Evolutionary conservation across 2,888 invertebrate species (phyloP), one percentile per base, ranked within the genome.

Genomic region (Hanleya hanleyi): DNA sequence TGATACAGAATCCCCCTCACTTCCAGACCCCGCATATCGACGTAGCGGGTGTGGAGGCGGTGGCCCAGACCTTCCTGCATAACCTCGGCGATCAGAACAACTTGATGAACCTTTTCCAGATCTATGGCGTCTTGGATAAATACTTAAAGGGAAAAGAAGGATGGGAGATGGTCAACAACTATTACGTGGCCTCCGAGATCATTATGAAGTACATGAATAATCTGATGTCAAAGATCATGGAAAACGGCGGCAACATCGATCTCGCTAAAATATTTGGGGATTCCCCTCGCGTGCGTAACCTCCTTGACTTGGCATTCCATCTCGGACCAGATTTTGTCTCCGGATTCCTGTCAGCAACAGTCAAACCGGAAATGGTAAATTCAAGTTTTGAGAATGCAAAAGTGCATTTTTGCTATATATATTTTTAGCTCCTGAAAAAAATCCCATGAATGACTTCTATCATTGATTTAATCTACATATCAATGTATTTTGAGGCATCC

Each of bases 341-440:
- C 22, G 79, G 73, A 0, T 26, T 80, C 3, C 65, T 74, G 36
- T 69, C 74, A 29, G 61, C 78, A 36, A 49, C 66, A 38, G 38
- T 83, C 38, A 77, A 70, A 36, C 57, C 74, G 1, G 64, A 68
- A 2, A 75, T 74, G 79, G 83, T 83, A 64, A 70, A 49, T 29
- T 1, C 36, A 29, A 18, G 15, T 0, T 35, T 15, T 12, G 0
- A 3, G 18, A 36, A 7, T 29, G 12, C 47, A 12, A 47, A 15
- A 29, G 7, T 47, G 47, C 29, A 15, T n/a, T 22, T 7, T 9
- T n/a, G 12, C 12, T 18, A 22, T 9, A 51, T 12, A 12, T 18
- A 22, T 7, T 12, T n/a, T n/a, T n/a, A 18, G 7, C 7, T n/a
- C 15, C 7, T 51, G 7, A 51, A 51, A 51, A 51, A 9, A 51